These are phyloP conservation scores for Amphiura filiformis DNA, from an alignment of 35 echinoderm and acorn worm species.

Conservation along the genomic window DNA sequence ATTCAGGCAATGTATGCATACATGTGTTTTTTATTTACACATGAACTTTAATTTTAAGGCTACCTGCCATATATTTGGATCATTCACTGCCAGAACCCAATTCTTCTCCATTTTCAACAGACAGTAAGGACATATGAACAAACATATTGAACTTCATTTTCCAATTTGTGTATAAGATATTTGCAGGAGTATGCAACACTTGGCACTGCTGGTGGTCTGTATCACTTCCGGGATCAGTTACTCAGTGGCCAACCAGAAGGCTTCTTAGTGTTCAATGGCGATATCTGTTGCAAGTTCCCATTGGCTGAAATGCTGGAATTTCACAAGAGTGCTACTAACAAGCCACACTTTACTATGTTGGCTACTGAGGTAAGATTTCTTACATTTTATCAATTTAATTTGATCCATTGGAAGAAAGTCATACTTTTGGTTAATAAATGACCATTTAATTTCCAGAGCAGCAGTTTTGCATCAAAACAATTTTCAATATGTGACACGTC, in stretches of 20 bases:
- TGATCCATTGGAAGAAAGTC: no score
- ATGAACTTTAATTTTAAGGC: no score
- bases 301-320: constrained; percentile 87
- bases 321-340: constrained; percentile 59
- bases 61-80: background rate
- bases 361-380: constrained; percentile 82
- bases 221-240: constrained; percentile 98
- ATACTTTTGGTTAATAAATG: no score
- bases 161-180: constrained; percentile 56
- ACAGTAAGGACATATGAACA: no score
- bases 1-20: no score
- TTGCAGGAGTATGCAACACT: constrained; percentile 94
- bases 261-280: constrained; percentile 97
- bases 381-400: no score
- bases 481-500: no score
- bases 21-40: no score
- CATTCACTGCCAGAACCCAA: background rate
- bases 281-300: constrained; percentile 95
- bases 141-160: no score
- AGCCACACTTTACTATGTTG: constrained; percentile 86
- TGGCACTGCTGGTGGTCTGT: constrained; percentile 94
- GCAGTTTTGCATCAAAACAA: no score
- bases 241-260: constrained; percentile 81
- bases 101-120: no score
- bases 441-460: no score